phyloP scores from a whole-genome alignment of 2,888 invertebrate species.

The Oscheius sp. region DNA sequence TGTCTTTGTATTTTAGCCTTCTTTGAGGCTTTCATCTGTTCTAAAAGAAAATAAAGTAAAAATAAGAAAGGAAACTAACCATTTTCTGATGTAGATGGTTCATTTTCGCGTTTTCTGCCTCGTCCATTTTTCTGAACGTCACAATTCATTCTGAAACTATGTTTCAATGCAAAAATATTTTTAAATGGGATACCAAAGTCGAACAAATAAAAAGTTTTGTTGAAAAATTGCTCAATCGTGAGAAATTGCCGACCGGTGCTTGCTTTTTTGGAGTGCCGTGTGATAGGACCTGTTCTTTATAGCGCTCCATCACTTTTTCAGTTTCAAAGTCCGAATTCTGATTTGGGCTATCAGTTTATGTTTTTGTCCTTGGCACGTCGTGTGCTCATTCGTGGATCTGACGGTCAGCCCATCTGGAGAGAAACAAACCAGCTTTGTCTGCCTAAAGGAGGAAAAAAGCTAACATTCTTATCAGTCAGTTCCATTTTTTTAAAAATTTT shows the following conservation, averaged over 20 bases:
- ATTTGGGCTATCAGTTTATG: too few species aligned
- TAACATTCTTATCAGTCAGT: conserved; percentile 50
- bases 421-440: conserved; percentile 49
- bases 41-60: background rate
- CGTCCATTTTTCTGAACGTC: background rate
- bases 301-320: too few species aligned
- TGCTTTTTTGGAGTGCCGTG: background rate
- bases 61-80: background rate
- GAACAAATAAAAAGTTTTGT: background rate
- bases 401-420: conserved; percentile 46
- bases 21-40: background rate
- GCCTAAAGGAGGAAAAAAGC: conserved; percentile 55
- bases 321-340: too few species aligned
- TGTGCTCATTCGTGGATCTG: conserved; percentile 38
- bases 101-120: background rate
- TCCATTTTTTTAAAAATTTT: background rate
- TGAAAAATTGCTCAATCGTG: background rate
- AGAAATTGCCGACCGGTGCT: background rate
- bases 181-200: background rate
- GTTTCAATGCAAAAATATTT: background rate
- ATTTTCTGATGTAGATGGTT: background rate
- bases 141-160: background rate
- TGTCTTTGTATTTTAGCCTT: conserved; percentile 9
- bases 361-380: conserved; percentile 24
- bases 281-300: background rate